These are phyloP conservation scores for Bellardia pandia DNA, from an alignment of 2,888 invertebrate genomes.

Conservation along the genomic window DNA sequence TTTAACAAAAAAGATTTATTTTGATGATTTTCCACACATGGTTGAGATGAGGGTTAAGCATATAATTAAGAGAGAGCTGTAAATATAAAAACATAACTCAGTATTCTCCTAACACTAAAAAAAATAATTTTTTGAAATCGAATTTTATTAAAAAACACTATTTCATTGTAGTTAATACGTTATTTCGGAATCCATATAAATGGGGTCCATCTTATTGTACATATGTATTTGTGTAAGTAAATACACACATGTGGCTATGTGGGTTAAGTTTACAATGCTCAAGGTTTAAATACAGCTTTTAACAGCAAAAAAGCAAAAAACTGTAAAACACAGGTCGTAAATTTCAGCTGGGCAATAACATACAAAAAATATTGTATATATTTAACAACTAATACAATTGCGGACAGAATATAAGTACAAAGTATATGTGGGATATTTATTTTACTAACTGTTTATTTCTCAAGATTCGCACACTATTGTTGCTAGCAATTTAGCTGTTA, in stretches of 20 bases:
- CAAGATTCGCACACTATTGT: no score
- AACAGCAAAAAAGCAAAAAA: constrained; percentile 19
- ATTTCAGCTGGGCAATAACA: constrained; percentile 57
- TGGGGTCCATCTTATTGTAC: not conserved
- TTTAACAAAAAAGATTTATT: no score
- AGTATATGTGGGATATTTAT: not conserved
- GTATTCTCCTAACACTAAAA: no score
- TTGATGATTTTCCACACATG: no score
- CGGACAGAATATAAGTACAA: not conserved
- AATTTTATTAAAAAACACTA: no score
- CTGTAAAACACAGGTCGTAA: constrained; percentile 50
- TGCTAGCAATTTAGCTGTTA: no score
- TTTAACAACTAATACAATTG: not conserved
- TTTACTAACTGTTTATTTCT: not conserved
- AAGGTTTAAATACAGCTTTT: constrained; percentile 63
- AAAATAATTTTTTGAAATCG: no score
- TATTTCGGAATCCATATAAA: not conserved
- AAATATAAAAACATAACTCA: no score
- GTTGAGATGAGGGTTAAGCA: no score
- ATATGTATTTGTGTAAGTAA: not conserved
- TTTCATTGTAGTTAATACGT: no score
- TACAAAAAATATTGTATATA: constrained; percentile 22
- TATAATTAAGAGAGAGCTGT: no score
- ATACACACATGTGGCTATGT: not conserved
- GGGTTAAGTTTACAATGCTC: constrained; percentile 45